Evolutionary conservation across 2,888 invertebrate genomes (phyloP).

Genomic region (Eilema sororculum): DNA sequence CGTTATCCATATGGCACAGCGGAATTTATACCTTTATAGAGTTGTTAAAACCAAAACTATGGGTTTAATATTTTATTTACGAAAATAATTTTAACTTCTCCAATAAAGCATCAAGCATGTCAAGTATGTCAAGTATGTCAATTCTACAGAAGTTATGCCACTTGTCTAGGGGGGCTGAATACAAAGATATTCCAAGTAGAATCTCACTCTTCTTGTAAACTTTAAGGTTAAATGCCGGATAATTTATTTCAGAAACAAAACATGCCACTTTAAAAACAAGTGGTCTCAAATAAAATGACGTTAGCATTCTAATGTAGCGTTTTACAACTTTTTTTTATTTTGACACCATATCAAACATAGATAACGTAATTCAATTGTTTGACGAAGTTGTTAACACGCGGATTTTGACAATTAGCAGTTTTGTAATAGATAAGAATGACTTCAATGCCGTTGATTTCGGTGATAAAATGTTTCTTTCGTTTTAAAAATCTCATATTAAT

Average conservation of each 20-base stretch:
- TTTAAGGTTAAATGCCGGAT: background rate
- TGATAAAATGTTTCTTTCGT: constrained; percentile 12
- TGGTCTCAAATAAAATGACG: constrained; percentile 21
- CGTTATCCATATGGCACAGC: background rate
- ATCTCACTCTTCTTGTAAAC: background rate
- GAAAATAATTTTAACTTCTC: background rate
- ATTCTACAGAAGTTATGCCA: too few relatives aligned
- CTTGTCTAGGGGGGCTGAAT: too few relatives aligned
- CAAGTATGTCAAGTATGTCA: too few relatives aligned
- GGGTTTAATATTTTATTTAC: background rate
- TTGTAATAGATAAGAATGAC: constrained; percentile 42
- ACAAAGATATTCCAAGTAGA: background rate
- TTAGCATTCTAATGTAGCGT: constrained; percentile 24
- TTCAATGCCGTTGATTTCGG: constrained; percentile 11
- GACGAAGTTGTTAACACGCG: constrained; percentile 35
- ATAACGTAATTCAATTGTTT: constrained; percentile 44
- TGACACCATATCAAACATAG: constrained; percentile 35
- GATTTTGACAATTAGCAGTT: constrained; percentile 47
- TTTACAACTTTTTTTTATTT: constrained; percentile 35
- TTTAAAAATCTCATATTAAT: constrained; percentile 11
- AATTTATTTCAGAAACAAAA: background rate
- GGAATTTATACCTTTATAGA: background rate
- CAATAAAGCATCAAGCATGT: background rate
- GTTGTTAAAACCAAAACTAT: background rate
- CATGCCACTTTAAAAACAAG: constrained; percentile 16